These are phyloP conservation scores for Australoheros facetus DNA, from an alignment of 2,797 vertebrate genomes.

Conservation along the genomic window DNA sequence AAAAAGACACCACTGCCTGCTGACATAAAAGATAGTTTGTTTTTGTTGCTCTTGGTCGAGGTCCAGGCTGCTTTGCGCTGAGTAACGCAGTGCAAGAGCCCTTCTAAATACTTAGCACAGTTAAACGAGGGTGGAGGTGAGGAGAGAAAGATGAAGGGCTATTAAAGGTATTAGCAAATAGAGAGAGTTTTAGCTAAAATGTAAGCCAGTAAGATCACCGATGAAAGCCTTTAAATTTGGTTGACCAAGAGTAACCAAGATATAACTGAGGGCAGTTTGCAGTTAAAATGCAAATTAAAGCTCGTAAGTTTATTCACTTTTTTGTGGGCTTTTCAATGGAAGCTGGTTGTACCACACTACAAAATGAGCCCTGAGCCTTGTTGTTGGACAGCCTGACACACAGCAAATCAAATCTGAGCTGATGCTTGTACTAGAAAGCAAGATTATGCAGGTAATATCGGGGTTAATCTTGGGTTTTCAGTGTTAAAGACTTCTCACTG, in stretches of 20 bases:
- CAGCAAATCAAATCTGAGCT: neutral
- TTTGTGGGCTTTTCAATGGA: neutral
- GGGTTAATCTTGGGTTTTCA: neutral
- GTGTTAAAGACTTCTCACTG: neutral
- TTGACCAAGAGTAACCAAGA: neutral
- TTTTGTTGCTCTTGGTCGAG: slow-evolving; percentile 62
- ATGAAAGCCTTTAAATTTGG: neutral
- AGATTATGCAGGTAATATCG: neutral
- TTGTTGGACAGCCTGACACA: neutral
- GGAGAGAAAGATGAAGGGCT: neutral
- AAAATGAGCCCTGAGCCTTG: neutral
- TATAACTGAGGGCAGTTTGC: rapidly evolving
- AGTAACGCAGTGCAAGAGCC: slow-evolving; percentile 39
- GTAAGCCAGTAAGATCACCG: neutral
- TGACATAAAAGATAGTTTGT: slow-evolving; percentile 59
- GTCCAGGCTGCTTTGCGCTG: slow-evolving; percentile 46
- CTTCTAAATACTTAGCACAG: slow-evolving; percentile 29
- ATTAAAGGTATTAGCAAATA: neutral
- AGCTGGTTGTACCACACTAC: neutral
- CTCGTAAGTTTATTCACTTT: no score
- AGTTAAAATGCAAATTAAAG: neutral
- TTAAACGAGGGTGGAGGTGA: slow-evolving; percentile 4
- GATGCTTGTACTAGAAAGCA: neutral
- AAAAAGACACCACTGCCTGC: slow-evolving; percentile 18
- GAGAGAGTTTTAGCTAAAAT: neutral